Conservation (phyloP, 2,797 vertebrate genomes). For the Macropodus opercularis region DNA sequence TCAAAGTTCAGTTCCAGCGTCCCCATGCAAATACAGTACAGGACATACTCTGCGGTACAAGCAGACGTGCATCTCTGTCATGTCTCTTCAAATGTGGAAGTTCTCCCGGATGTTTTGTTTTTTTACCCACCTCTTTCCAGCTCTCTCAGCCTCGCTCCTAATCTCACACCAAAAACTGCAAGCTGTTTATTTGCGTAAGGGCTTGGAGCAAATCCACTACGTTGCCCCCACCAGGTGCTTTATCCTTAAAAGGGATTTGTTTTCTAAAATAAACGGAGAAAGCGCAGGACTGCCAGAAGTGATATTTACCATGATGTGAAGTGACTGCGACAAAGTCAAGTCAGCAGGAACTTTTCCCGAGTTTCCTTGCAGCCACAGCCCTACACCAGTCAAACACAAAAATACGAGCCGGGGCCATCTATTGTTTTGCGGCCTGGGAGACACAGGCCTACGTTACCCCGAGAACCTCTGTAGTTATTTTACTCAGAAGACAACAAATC, state of each 20-base stretch:
- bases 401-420: conserved; percentile 13
- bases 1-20: conserved; percentile 33
- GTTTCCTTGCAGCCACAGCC: conserved; percentile 43
- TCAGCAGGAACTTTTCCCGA: conserved; percentile 38
- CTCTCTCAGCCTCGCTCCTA: conserved; percentile 73
- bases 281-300: conserved; percentile 69
- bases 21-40: conserved; percentile 23
- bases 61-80: conserved; percentile 19
- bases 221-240: conserved; percentile 86
- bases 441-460: conserved; percentile 11
- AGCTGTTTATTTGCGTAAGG: conserved; percentile 96
- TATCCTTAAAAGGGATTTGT: conserved; percentile 84
- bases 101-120: conserved; percentile 65
- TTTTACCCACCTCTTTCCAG: conserved; percentile 36
- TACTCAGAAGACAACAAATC: conserved; percentile 57
- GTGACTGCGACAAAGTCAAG: conserved; percentile 62
- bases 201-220: conserved; percentile 93
- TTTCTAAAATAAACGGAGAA: conserved; percentile 80
- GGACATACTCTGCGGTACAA: conserved; percentile 18
- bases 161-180: conserved; percentile 89
- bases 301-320: conserved; percentile 71
- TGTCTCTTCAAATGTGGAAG: conserved; percentile 53
- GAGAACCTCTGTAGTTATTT: conserved; percentile 31
- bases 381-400: conserved; percentile 11
- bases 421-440: conserved; percentile 33